Conservation (phyloP, 2,888 invertebrate species). For the Stratiomys singularior region DNA sequence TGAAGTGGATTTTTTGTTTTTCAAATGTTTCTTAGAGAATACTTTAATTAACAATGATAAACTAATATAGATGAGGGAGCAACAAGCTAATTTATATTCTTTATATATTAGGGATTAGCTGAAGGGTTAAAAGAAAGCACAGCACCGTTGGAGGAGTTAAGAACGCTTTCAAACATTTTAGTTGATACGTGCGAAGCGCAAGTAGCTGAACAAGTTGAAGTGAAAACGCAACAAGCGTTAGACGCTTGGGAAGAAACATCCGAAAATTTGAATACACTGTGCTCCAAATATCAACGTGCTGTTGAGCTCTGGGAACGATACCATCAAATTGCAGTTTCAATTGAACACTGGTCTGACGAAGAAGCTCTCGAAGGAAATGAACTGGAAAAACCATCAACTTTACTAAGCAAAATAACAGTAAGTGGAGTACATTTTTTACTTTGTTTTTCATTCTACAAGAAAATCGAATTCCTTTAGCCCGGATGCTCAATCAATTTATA, state of each 20-base stretch:
- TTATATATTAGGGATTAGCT: slow-evolving; percentile 72
- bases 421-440: too few species aligned
- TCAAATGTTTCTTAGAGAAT: slow-evolving; percentile 80
- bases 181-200: slow-evolving; percentile 76
- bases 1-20: too few species aligned
- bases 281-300: slow-evolving; percentile 81
- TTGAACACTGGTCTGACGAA: slow-evolving; percentile 73
- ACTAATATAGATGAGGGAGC: neutral
- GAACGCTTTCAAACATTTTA: slow-evolving; percentile 77
- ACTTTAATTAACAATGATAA: slow-evolving; percentile 74
- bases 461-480: neutral
- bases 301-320: slow-evolving; percentile 85
- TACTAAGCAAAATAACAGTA: too few species aligned
- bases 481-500: neutral
- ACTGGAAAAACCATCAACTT: neutral
- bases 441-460: neutral
- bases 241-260: slow-evolving; percentile 85
- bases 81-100: neutral
- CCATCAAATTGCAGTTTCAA: slow-evolving; percentile 80
- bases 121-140: slow-evolving; percentile 81
- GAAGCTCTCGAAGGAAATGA: neutral
- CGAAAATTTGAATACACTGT: slow-evolving; percentile 78
- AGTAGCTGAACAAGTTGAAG: slow-evolving; percentile 77
- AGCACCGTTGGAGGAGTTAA: slow-evolving; percentile 77
- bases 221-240: slow-evolving; percentile 81